phyloP scores from a whole-genome alignment of 2,113 vertebrate species.

The Drymodes brunneopygia region DNA sequence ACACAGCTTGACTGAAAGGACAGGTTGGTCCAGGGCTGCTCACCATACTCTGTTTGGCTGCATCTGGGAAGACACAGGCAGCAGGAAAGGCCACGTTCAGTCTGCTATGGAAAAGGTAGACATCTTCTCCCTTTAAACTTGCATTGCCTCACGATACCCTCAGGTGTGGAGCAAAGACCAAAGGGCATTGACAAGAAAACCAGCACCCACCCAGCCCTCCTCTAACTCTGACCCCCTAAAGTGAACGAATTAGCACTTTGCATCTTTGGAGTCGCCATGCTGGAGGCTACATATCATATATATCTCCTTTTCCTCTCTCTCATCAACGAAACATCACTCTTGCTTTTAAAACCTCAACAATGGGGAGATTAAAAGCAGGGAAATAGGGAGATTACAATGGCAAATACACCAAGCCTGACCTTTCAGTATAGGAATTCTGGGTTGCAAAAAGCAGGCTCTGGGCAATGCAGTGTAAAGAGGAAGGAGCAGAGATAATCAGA shows the following conservation, averaged over 20 bases:
- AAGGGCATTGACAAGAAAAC: accelerated
- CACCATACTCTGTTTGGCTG: background rate
- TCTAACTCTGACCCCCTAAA: background rate
- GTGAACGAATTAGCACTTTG: background rate
- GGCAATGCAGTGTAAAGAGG: background rate
- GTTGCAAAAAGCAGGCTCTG: background rate
- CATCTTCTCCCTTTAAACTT: background rate
- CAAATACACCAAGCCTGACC: background rate
- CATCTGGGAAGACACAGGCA: background rate
- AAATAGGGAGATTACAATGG: background rate
- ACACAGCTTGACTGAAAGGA: background rate
- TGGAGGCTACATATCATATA: background rate
- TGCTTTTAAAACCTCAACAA: background rate
- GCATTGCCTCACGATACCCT: accelerated
- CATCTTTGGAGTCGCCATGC: background rate
- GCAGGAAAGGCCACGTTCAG: background rate
- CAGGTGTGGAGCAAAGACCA: background rate
- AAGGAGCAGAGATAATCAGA: background rate
- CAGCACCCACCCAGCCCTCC: background rate
- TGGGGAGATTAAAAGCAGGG: background rate
- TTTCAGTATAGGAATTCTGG: background rate
- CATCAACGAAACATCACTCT: background rate
- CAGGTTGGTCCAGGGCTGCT: background rate
- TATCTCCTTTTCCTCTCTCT: background rate
- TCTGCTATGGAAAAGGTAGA: background rate